Evolutionary conservation across 2,113 vertebrate genomes (phyloP), one percentile per base, ranked within the genome.

Genomic region (Pluvialis apricaria): DNA sequence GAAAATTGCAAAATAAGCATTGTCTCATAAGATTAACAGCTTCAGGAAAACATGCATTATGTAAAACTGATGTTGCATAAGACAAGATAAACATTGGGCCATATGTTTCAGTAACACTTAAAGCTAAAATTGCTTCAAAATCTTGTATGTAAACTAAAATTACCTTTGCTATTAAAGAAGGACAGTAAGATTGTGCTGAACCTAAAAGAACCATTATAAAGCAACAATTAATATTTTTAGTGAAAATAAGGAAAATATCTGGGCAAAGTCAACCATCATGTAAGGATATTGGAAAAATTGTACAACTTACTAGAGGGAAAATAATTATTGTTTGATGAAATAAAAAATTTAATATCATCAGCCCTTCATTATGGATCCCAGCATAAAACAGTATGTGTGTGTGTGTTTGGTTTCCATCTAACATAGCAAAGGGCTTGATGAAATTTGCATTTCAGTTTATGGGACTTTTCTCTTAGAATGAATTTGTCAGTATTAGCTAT

Each of bases 351-450:
- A 51, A 51, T 40, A 49, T 34, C 6, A 8, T 29, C 51, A 80
- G 3, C 16, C 4, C 15, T 66, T 90, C 36, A 17, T 69, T 78
- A 34, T 11, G 8, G 29, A 49, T 13, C 9, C 10, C 5, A 71
- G 5, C 7, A 66, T 55, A 60, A 76, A 92, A 54, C 5, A 4
- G 2, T 26, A 20, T 20, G 6, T 47, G 5, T 40, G 6, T 44
- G 36, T 55, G 13, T 38, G 18, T 60, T 45, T 52, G 18, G 5
- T 68, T 95, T 90, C 47, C 26, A 82, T 1, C 9, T 76, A 70
- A 31, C 0, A 0, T 32, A 62, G 44, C 4, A 84, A 86, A 79
- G 3, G 4, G 0, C 6, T 72, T 72, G 17, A 38, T 0, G 3
- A 79, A 82, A 62, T 85, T 54, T 79, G 4, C 5, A 25, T 44